A percentile compares a stretch with the other conserved stretches of the same genome.
Evolutionary conservation across 2,888 invertebrate genomes (phyloP).

Genomic region (Synergus itoensis): DNA sequence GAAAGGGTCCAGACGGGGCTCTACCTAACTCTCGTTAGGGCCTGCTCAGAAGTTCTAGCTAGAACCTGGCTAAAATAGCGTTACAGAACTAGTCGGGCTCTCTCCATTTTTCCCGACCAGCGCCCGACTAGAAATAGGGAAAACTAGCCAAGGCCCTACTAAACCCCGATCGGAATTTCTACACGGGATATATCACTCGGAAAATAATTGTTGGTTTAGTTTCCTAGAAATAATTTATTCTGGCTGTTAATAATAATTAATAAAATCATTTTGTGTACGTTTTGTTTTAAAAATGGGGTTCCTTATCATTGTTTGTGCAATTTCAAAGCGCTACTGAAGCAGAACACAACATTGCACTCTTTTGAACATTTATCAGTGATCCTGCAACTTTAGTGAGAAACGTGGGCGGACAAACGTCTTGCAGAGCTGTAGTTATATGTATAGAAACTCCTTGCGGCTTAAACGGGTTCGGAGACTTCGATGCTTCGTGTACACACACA

Average conservation of each 20-base stretch:
- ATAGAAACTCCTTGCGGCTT: conserved; percentile 42
- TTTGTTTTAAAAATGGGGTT: background rate
- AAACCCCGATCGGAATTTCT: too few relatives aligned
- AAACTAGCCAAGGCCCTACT: too few relatives aligned
- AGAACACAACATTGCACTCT: background rate
- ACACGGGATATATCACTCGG: background rate
- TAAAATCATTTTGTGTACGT: background rate
- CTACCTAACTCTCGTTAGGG: too few relatives aligned
- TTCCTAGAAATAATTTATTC: too few relatives aligned
- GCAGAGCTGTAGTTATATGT: background rate
- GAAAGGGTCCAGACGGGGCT: too few relatives aligned
- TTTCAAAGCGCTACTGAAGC: background rate
- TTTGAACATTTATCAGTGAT: background rate
- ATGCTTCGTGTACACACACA: conserved; percentile 45
- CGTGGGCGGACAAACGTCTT: conserved; percentile 55
- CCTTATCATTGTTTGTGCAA: background rate
- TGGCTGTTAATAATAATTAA: too few relatives aligned
- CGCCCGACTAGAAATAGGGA: too few relatives aligned
- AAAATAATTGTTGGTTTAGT: background rate
- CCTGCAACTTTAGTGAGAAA: conserved; percentile 14
- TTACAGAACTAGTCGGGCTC: too few relatives aligned
- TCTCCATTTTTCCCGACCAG: too few relatives aligned
- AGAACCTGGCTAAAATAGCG: too few relatives aligned
- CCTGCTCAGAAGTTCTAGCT: too few relatives aligned
- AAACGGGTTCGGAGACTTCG: conserved; percentile 58